Conservation (phyloP, 2,797 vertebrate genomes). For the Hylomyscus alleni region DNA sequence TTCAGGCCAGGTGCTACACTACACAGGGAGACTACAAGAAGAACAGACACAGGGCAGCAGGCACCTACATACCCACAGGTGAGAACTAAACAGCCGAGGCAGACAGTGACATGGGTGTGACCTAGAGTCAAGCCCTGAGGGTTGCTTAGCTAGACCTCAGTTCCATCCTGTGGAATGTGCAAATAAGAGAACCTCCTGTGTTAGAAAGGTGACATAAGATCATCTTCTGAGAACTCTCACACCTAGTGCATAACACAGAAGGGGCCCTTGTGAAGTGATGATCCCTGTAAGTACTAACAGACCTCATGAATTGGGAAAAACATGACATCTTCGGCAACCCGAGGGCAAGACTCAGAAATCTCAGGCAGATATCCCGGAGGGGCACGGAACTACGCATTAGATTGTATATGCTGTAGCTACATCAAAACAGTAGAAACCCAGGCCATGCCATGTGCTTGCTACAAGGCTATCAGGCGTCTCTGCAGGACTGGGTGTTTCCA, state of each 20-base stretch:
- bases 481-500: neutral
- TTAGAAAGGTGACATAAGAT: neutral
- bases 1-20: neutral
- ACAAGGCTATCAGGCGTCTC: neutral
- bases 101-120: neutral
- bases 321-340: neutral
- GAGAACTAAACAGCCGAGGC: neutral
- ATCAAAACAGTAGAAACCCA: neutral
- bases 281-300: neutral
- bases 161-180: neutral
- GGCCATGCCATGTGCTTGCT: neutral
- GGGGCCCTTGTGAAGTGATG: neutral
- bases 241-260: neutral
- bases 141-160: neutral
- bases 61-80: neutral
- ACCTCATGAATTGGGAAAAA: neutral
- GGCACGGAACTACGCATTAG: neutral
- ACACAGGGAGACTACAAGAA: neutral
- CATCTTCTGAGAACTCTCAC: neutral
- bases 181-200: neutral
- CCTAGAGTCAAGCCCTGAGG: slow-evolving; percentile 11
- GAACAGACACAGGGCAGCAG: neutral
- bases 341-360: neutral
- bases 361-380: neutral
- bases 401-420: neutral